These are phyloP conservation scores for Tetheella fluctuosa DNA, from an alignment of 2,888 invertebrate genomes.

Conservation along the genomic window DNA sequence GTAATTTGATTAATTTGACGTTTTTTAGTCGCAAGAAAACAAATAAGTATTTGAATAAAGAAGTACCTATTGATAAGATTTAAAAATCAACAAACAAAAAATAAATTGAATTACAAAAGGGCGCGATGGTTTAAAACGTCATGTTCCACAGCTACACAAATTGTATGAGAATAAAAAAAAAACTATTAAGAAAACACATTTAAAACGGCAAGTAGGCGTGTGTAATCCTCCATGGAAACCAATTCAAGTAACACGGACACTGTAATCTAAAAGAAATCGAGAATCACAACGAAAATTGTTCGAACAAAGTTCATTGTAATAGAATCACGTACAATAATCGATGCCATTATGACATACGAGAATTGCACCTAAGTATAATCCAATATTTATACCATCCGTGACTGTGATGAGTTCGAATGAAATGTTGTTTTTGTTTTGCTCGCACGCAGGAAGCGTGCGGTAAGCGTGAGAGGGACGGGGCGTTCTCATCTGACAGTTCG, in stretches of 20 bases:
- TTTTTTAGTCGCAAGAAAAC: background rate
- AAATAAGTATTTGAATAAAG: background rate
- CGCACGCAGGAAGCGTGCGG: conserved; percentile 25
- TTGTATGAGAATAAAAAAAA: conserved; percentile 5
- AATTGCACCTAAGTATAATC: conserved; percentile 82
- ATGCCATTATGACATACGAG: conserved; percentile 81
- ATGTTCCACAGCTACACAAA: background rate
- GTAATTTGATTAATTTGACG: background rate
- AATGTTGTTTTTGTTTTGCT: conserved; percentile 27
- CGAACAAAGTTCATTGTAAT: conserved; percentile 74
- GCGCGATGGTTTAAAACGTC: background rate
- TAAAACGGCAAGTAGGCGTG: conserved; percentile 66
- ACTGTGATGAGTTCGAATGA: conserved; percentile 54
- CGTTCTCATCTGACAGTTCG: conserved; percentile 45
- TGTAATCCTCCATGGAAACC: conserved; percentile 63
- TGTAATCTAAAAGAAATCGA: conserved; percentile 78
- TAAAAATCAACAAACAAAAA: background rate
- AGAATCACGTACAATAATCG: conserved; percentile 82
- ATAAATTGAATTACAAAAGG: conserved; percentile 7
- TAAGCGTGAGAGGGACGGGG: conserved; percentile 42
- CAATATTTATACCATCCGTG: conserved; percentile 81
- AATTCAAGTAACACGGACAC: conserved; percentile 65
- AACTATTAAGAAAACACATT: conserved; percentile 17
- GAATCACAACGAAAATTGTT: conserved; percentile 65
- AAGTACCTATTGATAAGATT: background rate